phyloP scores from a whole-genome alignment of 2,113 vertebrate species.

The Lampris megalopsis region DNA sequence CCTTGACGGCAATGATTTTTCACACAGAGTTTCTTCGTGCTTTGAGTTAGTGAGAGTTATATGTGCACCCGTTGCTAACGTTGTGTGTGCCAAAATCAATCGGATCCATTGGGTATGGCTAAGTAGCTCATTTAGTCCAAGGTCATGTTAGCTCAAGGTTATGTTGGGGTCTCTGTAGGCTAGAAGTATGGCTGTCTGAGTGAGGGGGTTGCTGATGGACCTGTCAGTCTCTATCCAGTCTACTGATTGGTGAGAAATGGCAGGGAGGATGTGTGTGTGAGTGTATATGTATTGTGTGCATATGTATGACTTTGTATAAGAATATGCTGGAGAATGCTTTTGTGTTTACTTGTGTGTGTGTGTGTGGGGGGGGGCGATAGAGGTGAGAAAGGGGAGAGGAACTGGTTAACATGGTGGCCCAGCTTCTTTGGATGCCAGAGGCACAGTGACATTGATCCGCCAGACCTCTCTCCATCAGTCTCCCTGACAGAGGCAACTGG shows the following conservation, averaged over 20 bases:
- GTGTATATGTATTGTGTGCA: background rate
- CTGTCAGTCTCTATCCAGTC: conserved; percentile 51
- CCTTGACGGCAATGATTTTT: conserved; percentile 17
- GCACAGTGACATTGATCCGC: conserved; percentile 80
- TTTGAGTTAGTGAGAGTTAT: conserved; percentile 14
- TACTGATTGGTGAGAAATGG: conserved; percentile 35
- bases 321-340: background rate
- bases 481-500: conserved; percentile 78
- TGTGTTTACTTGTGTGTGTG: conserved; percentile 14
- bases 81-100: conserved; percentile 47
- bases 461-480: conserved; percentile 76
- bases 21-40: conserved; percentile 7
- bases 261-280: conserved; percentile 21
- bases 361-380: conserved; percentile 27
- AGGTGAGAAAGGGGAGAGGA: conserved; percentile 41
- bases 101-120: conserved; percentile 54
- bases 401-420: conserved; percentile 57
- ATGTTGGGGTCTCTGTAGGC: conserved; percentile 58
- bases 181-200: conserved; percentile 27
- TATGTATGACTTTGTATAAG: conserved; percentile 26
- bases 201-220: conserved; percentile 50
- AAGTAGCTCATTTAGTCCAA: conserved; percentile 69
- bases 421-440: conserved; percentile 74
- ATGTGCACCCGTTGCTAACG: conserved; percentile 27
- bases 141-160: conserved; percentile 71